These are phyloP conservation scores for Bradypodion pumilum DNA, from an alignment of 2,797 vertebrate species.

Conservation along the genomic window DNA sequence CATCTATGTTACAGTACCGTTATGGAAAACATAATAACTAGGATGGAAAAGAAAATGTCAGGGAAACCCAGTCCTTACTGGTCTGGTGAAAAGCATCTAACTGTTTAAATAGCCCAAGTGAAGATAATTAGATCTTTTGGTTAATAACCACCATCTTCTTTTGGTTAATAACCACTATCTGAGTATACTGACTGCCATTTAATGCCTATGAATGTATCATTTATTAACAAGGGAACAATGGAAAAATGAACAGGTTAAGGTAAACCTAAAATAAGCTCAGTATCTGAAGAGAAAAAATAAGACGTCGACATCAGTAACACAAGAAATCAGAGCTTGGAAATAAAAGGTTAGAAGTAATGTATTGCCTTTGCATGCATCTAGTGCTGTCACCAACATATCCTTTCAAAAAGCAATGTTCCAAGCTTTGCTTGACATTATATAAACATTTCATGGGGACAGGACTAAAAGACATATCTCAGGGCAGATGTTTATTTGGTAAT, in stretches of 20 bases:
- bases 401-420: too few species aligned
- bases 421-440: too few species aligned
- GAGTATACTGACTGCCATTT: slow-evolving; percentile 76
- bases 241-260: slow-evolving; percentile 64
- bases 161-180: too few species aligned
- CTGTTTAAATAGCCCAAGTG: slow-evolving; percentile 75
- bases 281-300: too few species aligned
- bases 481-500: slow-evolving; percentile 56
- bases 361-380: too few species aligned
- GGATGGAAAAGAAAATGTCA: background rate
- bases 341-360: too few species aligned
- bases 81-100: slow-evolving; percentile 58
- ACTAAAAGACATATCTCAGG: slow-evolving; percentile 48
- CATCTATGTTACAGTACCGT: slow-evolving; percentile 54
- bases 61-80: slow-evolving; percentile 49
- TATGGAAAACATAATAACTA: slow-evolving; percentile 38
- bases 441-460: slow-evolving; percentile 70
- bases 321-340: too few species aligned
- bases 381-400: too few species aligned
- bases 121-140: too few species aligned
- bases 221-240: slow-evolving; percentile 71
- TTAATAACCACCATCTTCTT: slow-evolving; percentile 73
- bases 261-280: slow-evolving; percentile 70
- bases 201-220: slow-evolving; percentile 77
- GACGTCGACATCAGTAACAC: slow-evolving; percentile 42